phyloP scores from a whole-genome alignment of 2,113 vertebrate species.

The Eulacestoma nigropectus region DNA sequence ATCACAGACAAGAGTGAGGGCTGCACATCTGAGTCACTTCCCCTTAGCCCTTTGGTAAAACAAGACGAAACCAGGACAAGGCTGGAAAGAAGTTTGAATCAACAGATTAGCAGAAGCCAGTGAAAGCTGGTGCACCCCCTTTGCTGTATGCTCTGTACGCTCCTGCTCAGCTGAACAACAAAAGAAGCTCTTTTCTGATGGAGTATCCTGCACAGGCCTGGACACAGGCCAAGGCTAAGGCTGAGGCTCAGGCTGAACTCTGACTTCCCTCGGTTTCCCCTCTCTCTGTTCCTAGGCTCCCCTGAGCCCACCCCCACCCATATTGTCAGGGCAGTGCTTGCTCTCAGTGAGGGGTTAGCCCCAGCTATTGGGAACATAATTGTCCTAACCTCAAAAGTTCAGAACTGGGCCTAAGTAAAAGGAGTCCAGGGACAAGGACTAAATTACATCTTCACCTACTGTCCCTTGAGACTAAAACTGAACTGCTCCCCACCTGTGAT shows the following conservation, averaged over 20 bases:
- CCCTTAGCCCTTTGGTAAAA: background rate
- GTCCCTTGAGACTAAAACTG: background rate
- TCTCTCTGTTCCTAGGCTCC: too few species aligned
- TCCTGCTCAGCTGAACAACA: background rate
- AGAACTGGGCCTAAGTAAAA: background rate
- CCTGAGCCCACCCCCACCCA: fast-evolving
- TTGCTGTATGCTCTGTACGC: background rate
- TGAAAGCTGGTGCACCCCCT: background rate
- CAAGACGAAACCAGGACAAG: background rate
- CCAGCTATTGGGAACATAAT: background rate
- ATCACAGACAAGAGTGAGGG: background rate
- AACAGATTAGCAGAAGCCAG: background rate
- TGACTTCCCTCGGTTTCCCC: background rate
- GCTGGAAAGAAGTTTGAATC: background rate
- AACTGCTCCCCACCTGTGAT: background rate
- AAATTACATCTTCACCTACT: background rate
- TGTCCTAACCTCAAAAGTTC: fast-evolving
- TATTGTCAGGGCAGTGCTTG: background rate
- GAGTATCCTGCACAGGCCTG: background rate
- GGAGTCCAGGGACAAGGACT: background rate
- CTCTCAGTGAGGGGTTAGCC: background rate
- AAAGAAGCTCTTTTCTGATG: background rate
- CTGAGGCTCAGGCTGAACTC: background rate
- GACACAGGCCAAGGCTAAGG: background rate
- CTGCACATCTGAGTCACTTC: background rate